Percentiles rank a stretch among this genome's conserved stretches.
Conservation (phyloP, 2,797 vertebrate species). For the Acrossocheilus fasciatus region DNA sequence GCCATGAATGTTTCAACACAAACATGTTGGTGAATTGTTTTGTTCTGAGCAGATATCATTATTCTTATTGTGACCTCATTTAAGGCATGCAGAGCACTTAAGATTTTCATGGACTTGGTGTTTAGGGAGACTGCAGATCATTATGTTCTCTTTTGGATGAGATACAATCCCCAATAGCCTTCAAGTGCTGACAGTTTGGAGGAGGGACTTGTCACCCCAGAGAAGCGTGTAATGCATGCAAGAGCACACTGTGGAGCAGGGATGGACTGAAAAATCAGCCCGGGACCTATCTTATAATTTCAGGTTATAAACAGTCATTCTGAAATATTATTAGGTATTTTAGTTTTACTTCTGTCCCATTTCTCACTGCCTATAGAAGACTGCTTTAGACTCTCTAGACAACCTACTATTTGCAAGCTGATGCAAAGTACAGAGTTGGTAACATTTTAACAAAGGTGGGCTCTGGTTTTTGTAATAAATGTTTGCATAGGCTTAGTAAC, state of each 20-base stretch:
- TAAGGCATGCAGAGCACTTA: conserved; percentile 24
- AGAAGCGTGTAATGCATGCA: conserved; percentile 1
- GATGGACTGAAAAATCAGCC: not conserved
- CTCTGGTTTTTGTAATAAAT: not conserved
- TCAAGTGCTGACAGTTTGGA: conserved; percentile 64
- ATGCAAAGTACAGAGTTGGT: not conserved
- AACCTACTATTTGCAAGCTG: not conserved
- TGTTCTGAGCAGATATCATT: too few species aligned
- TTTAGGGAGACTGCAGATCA: conserved; percentile 51
- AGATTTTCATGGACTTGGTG: conserved; percentile 24
- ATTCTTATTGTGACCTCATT: conserved; percentile 16
- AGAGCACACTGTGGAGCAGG: not conserved
- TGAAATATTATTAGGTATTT: not conserved
- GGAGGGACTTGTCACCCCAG: conserved; percentile 5
- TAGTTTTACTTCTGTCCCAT: not conserved
- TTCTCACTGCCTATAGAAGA: not conserved
- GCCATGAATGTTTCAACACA: not conserved
- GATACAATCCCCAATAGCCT: conserved; percentile 66
- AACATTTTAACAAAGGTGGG: not conserved
- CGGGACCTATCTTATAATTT: not conserved
- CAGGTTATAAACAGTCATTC: not conserved
- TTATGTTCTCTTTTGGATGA: conserved; percentile 67
- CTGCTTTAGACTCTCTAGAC: not conserved
- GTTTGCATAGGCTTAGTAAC: not conserved
- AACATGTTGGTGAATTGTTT: not conserved